Evolutionary conservation across 2,888 invertebrate genomes (phyloP), one percentile per base, ranked within the genome.

Genomic region (Acleris cristana): DNA sequence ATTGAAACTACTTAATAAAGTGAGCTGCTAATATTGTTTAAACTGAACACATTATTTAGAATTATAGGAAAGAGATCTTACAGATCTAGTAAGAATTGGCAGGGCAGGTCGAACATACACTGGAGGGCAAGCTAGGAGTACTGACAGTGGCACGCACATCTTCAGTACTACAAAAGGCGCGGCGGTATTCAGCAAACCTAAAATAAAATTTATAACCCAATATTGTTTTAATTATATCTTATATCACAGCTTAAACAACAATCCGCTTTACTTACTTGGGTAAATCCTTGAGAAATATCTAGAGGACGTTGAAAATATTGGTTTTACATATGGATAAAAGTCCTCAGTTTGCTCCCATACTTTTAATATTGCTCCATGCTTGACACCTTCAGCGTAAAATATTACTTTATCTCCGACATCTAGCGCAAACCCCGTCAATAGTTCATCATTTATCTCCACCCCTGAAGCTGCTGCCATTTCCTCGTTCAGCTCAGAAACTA

Each of bases 341-440:
- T 85, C 84, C 70, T 77, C 84, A 2, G 86, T 83, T 69, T 79
- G 73, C 53, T 90, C 84, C 87, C 88, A 91, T 30, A 92, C 71
- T 30, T 72, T 73, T 56, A 89, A 77, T 64, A 92, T 87, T 2
- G 79, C 62, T 1, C 88, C 85, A 69, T 90, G 85, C 66, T 76
- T 83, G 49, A 79, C 83, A 5, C 92, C 92, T 77, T 92, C 92
- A 2, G 90, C 64, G 57, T 78, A 92, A 55, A 91, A 75, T 12
- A 91, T 21, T 0, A 84, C 81, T 10, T 71, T 71, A 64, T 81
- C 79, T 0, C 90, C 88, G 2, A 82, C 81, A 71, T 92, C 89
- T n/a, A 91, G 23, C 30, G 82, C 83, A 73, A 91, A 92, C 5
- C 92, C 92, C 23, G 91, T 86, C 48, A 92, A 66, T 45, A 83